Evolutionary conservation across 2,888 invertebrate species (phyloP), one percentile per base, ranked within the genome.

Genomic region (Perithous albicinctus): DNA sequence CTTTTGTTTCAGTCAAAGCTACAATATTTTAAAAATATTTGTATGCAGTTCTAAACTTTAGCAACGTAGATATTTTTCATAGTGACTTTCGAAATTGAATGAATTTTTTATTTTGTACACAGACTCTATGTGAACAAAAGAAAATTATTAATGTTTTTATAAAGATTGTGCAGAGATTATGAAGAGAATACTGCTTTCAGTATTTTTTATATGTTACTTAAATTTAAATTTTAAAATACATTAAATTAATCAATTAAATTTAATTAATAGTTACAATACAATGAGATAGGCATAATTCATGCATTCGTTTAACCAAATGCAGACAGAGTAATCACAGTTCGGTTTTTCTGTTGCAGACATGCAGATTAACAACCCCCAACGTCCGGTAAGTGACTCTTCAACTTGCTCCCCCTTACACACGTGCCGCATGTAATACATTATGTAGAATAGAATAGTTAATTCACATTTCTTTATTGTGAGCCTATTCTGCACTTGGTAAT

Each of bases 321-420:
- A 26, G 4, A 6, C 12, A 18, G 15, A 35, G 51, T 80, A 64
- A 80, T 80, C 32, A 63, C 18, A 63, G 20, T 26, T 38, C 23
- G 64, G 26, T 38, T 75, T 75, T 78, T 64, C 48, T 80, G 70
- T 80, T 80, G 43, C 75, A 80, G 80, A 80, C 64, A 63, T n/a
- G 67, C 59, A 41, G 63, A 74, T 59, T 20, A 35, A 43, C 38
- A 43, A 48, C 20, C 54, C 56, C 23, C 56, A 43, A 64, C 56
- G 56, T 70, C 51, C 38, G 75, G 80, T 80, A 80, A 80, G 74
- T 75, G 56, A 54, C 41, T 61, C 63, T 79, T 12, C 20, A 54
- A 38, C 59, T 48, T 23, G 20, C 70, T 64, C 64, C 73, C n/a
- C 73, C 35, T 67, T 69, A 10, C 26, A n/a, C 15, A 3, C 66